Evolutionary conservation across 1,140 invertebrate species (phyloP).

Genomic region (Pseudobourletiella spinata): DNA sequence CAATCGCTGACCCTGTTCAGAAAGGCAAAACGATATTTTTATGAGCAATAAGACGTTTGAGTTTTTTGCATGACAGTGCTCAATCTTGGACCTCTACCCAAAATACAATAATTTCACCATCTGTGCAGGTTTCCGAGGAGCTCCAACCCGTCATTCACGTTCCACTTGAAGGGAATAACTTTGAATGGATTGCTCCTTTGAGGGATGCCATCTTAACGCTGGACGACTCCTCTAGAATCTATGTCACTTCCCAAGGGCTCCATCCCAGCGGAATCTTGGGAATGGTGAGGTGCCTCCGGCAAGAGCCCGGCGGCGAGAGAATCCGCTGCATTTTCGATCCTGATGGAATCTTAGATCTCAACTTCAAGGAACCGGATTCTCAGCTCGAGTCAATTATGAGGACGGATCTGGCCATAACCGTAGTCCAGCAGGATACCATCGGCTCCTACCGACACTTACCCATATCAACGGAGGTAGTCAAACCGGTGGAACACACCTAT

Average conservation of each 20-base stretch:
- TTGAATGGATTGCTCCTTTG: slow-evolving; percentile 45
- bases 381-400: neutral
- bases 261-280: slow-evolving; percentile 69
- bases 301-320: slow-evolving; percentile 55
- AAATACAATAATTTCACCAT: no score
- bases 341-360: neutral
- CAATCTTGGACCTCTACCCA: no score
- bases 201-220: slow-evolving; percentile 45
- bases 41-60: no score
- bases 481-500: slow-evolving; percentile 60
- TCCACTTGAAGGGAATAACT: no score
- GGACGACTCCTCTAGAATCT: neutral
- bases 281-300: slow-evolving; percentile 74
- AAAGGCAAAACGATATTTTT: no score
- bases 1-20: no score
- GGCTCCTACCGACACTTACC: slow-evolving; percentile 25
- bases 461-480: neutral
- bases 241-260: slow-evolving; percentile 51
- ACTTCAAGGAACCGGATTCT: neutral
- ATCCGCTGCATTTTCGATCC: slow-evolving; percentile 46
- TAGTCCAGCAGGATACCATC: slow-evolving; percentile 1
- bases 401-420: neutral
- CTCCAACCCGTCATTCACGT: no score
- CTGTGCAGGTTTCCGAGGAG: no score
- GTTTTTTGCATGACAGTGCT: no score